phyloP scores from a whole-genome alignment of 2,797 vertebrate genomes.

The Poliocrania exsul region DNA sequence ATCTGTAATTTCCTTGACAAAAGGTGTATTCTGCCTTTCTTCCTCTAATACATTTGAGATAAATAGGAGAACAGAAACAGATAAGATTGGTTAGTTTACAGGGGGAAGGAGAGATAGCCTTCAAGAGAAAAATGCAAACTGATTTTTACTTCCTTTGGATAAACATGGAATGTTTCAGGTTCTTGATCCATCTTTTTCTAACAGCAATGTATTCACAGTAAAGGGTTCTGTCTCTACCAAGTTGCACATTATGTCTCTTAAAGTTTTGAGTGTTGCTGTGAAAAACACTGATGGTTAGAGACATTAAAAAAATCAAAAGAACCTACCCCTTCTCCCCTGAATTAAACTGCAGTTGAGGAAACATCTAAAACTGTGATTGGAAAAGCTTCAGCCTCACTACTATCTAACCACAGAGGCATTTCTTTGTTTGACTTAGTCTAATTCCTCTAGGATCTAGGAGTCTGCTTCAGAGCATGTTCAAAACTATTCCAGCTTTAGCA shows the following conservation, averaged over 20 bases:
- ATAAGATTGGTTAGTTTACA: conserved; percentile 35
- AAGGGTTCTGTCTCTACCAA: not conserved
- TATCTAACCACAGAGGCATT: conserved; percentile 19
- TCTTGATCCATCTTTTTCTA: conserved; percentile 13
- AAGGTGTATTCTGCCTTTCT: conserved; percentile 38
- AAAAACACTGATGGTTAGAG: not conserved
- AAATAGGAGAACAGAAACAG: conserved; percentile 47
- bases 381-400: not conserved
- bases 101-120: not conserved
- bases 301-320: not conserved
- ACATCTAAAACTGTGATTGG: not conserved
- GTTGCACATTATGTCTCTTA: not conserved
- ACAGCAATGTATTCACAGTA: not conserved
- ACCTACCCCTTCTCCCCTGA: not conserved
- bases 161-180: not conserved
- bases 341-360: not conserved
- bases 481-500: conserved; percentile 39
- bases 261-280: not conserved
- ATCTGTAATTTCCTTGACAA: conserved; percentile 59
- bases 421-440: conserved; percentile 19
- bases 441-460: conserved; percentile 11
- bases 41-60: conserved; percentile 36
- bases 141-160: conserved; percentile 16
- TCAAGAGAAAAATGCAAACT: not conserved
- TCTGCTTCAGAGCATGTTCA: conserved; percentile 15